Evolutionary conservation across 2,888 invertebrate species (phyloP), one percentile per base, ranked within the genome.

Genomic region (Rotaria macrura): DNA sequence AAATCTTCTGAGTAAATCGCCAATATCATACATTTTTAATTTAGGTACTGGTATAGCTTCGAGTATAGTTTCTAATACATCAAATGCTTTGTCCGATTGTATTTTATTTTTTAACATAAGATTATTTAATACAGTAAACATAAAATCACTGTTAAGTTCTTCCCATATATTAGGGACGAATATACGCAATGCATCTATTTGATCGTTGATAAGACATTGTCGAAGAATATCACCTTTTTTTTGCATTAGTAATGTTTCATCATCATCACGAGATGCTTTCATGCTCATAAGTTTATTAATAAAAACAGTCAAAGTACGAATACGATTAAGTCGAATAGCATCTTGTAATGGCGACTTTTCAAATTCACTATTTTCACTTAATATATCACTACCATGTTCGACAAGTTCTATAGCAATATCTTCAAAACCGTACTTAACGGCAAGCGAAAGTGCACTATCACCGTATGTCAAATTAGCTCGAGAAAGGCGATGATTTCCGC

Each of bases 81-180:
- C 84, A 84, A 54, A 49, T 49, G 84, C 34, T 84, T 84, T 54
- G 34, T 84, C 84, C 10, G 84, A 84, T 52, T 52, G 84, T n/a
- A 84, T 54, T 52, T 84, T 84, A 54, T 84, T 84, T 52, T 84
- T 84, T 38, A 84, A 54, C 84, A 84, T 84, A 25, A 84, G 29
- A 84, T 84, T 84, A 34, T 84, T 84, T 23, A 84, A 84, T 29
- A 84, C 54, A 25, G 54, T 43, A 52, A 84, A 49, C 34, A 84
- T 52, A 52, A 84, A 52, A 34, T 84, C 84, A 38, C 49, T 52
- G 20, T 84, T 52, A 25, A 84, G 34, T 54, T 54, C 84, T 52
- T 84, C 84, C 84, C 84, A 84, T 20, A 84, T 25, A 34, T 52
- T 29, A 49, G 52, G 84, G 20, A 84, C 54, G 34, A 84, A 84